These are phyloP conservation scores for Hybognathus amarus DNA, from an alignment of 2,797 vertebrate genomes.

Conservation along the genomic window DNA sequence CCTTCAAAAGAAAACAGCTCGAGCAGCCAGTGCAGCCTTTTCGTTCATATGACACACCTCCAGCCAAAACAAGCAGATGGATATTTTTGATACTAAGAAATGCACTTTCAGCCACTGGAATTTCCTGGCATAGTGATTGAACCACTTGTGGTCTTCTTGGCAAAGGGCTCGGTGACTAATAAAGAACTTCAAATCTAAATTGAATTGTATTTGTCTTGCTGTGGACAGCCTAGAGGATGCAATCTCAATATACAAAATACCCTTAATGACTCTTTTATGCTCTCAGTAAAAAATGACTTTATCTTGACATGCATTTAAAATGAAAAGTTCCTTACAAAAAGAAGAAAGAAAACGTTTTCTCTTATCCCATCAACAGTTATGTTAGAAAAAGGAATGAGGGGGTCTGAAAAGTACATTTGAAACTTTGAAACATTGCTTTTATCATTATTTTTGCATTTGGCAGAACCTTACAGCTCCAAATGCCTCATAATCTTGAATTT, in stretches of 20 bases:
- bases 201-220: constrained; percentile 63
- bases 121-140: constrained; percentile 54
- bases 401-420: neutral
- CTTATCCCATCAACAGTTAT: constrained; percentile 1
- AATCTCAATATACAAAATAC: constrained; percentile 2
- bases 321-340: neutral
- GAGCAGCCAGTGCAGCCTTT: constrained; percentile 59
- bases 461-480: neutral
- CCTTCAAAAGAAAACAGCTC: constrained; percentile 62
- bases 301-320: constrained; percentile 16
- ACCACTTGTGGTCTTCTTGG: constrained; percentile 57
- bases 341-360: neutral
- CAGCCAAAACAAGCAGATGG: constrained; percentile 57
- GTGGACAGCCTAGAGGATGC: neutral
- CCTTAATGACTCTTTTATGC: neutral
- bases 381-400: neutral
- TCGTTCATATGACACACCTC: constrained; percentile 62
- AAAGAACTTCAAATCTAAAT: constrained; percentile 58
- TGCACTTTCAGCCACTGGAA: constrained; percentile 59
- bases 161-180: constrained; percentile 53
- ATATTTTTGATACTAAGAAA: constrained; percentile 69
- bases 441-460: neutral
- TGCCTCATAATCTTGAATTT: neutral
- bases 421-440: constrained; percentile 25
- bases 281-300: neutral